phyloP scores from a whole-genome alignment of 2,888 invertebrate genomes.

The Teinopalpus imperialis region DNA sequence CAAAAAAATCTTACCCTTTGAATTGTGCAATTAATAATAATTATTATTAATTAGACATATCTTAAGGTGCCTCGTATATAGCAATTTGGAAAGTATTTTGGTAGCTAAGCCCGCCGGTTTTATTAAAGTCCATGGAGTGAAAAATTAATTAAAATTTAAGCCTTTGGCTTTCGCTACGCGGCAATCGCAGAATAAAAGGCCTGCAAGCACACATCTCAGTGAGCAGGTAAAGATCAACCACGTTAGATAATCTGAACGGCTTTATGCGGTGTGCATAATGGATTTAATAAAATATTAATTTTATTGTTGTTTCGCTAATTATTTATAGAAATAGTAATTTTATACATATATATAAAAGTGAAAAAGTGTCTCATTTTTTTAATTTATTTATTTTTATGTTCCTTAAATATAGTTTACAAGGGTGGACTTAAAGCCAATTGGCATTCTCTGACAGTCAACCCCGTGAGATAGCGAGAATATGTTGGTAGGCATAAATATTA shows the following conservation, averaged over 20 bases:
- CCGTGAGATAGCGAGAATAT: too few relatives aligned
- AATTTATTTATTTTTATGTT: too few relatives aligned
- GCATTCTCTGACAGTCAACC: too few relatives aligned
- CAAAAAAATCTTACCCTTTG: not conserved
- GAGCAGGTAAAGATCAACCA: constrained; percentile 72
- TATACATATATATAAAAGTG: too few relatives aligned
- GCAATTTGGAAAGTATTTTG: constrained; percentile 69
- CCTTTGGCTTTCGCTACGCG: constrained; percentile 60
- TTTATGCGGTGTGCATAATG: constrained; percentile 51
- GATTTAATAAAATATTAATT: constrained; percentile 7
- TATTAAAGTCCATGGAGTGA: constrained; percentile 69
- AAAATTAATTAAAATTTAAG: constrained; percentile 79
- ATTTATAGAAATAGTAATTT: too few relatives aligned
- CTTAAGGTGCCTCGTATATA: constrained; percentile 51
- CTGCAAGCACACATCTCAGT: constrained; percentile 65
- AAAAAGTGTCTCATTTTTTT: too few relatives aligned
- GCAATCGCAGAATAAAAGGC: constrained; percentile 61
- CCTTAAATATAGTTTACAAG: too few relatives aligned
- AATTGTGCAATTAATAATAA: constrained; percentile 38
- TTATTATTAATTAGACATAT: constrained; percentile 64
- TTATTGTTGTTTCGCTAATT: not conserved
- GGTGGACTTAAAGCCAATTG: too few relatives aligned
- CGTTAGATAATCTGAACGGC: constrained; percentile 70
- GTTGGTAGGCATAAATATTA: too few relatives aligned
- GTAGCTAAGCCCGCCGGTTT: constrained; percentile 63